These are phyloP conservation scores for Heterotilapia buettikoferi DNA, from an alignment of 2,113 vertebrate species.

Conservation along the genomic window DNA sequence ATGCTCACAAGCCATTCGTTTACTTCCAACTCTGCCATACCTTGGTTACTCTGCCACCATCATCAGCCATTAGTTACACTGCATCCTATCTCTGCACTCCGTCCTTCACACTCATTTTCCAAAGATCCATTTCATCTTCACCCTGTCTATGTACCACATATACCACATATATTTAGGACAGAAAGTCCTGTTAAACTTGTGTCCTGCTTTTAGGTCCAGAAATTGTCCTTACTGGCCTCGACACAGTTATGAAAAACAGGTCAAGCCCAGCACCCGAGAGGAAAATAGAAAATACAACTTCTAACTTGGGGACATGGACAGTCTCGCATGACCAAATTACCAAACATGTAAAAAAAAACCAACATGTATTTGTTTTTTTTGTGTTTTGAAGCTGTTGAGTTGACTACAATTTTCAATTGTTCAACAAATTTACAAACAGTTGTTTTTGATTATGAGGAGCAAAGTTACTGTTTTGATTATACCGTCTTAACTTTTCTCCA, in stretches of 20 bases:
- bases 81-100: not conserved
- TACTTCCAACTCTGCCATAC: not conserved
- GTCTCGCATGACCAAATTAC: not conserved
- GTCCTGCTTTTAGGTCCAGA: not conserved
- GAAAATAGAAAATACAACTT: not conserved
- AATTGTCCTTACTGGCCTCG: not conserved
- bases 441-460: not conserved
- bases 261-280: not conserved
- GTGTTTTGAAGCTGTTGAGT: not conserved
- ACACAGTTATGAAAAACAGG: not conserved
- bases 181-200: not conserved
- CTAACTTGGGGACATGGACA: not conserved
- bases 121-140: not conserved
- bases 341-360: not conserved
- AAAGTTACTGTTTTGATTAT: constrained; percentile 6
- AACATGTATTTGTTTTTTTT: not conserved
- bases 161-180: not conserved
- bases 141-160: not conserved
- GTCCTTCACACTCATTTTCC: not conserved
- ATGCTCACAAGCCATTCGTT: not conserved
- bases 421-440: not conserved
- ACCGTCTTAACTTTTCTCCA: not conserved
- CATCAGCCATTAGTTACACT: not conserved
- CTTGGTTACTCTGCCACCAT: not conserved
- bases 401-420: not conserved